These are phyloP conservation scores for Centrocercus urophasianus DNA, from an alignment of 2,113 vertebrate species.

Conservation along the genomic window DNA sequence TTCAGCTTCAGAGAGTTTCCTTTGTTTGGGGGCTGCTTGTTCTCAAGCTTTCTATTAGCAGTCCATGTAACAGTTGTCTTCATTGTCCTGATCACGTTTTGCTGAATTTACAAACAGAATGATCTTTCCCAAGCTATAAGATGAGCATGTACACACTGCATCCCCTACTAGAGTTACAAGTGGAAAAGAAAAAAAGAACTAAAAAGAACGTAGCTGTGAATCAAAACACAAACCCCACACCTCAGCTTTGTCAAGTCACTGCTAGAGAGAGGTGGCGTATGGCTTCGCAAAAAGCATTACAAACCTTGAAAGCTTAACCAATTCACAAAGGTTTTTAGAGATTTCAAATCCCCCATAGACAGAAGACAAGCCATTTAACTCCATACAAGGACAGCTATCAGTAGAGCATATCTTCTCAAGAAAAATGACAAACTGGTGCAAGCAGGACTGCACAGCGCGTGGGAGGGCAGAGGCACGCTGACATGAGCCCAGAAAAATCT, in stretches of 20 bases:
- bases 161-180: not conserved
- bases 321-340: not conserved
- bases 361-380: not conserved
- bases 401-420: not conserved
- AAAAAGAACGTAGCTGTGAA: not conserved
- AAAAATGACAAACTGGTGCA: not conserved
- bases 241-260: not conserved
- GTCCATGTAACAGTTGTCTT: not conserved
- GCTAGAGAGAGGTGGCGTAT: not conserved
- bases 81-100: not conserved
- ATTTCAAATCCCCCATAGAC: not conserved
- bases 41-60: not conserved
- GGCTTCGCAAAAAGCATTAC: not conserved
- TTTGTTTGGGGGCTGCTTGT: not conserved
- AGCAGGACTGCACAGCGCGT: not conserved
- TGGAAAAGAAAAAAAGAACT: not conserved
- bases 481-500: conserved; percentile 54
- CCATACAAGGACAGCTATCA: not conserved
- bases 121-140: not conserved
- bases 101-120: not conserved
- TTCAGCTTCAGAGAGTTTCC: not conserved
- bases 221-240: conserved; percentile 38
- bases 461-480: conserved; percentile 34
- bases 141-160: not conserved
- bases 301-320: not conserved